phyloP scores from a whole-genome alignment of 2,888 invertebrate genomes.

The Ethmia dodecea region DNA sequence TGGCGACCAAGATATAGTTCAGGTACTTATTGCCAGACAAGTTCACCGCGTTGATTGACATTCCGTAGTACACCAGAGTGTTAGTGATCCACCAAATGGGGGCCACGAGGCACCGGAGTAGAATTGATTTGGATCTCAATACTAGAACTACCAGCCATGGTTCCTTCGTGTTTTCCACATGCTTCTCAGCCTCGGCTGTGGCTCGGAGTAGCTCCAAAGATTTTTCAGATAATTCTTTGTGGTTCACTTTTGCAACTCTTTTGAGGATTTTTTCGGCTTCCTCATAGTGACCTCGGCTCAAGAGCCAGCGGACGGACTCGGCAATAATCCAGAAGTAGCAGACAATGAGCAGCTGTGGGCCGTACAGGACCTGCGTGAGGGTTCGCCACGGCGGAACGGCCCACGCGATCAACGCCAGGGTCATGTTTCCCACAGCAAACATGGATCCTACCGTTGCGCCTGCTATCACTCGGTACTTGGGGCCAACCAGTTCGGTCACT shows the following conservation, averaged over 20 bases:
- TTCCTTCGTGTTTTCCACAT: constrained; percentile 42
- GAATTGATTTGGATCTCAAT: constrained; percentile 40
- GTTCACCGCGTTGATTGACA: constrained; percentile 82
- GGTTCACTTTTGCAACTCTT: constrained; percentile 80
- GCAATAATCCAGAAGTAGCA: constrained; percentile 84
- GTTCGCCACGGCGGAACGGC: constrained; percentile 82
- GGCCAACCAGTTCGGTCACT: constrained; percentile 89
- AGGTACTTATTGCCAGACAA: constrained; percentile 81
- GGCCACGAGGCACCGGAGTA: constrained; percentile 48
- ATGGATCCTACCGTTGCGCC: constrained; percentile 85
- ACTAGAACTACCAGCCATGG: constrained; percentile 50
- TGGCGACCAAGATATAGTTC: constrained; percentile 81
- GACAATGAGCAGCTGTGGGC: constrained; percentile 83
- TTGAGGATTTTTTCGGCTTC: constrained; percentile 80
- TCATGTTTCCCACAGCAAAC: constrained; percentile 86
- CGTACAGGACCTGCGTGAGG: constrained; percentile 82
- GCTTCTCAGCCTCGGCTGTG: constrained; percentile 51
- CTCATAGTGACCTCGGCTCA: constrained; percentile 82
- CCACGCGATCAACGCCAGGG: constrained; percentile 84
- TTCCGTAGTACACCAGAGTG: constrained; percentile 83
- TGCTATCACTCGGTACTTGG: constrained; percentile 83
- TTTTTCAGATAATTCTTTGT: constrained; percentile 71
- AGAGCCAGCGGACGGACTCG: constrained; percentile 87
- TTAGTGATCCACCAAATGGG: constrained; percentile 84
- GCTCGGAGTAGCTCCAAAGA: constrained; percentile 60